Percentiles rank a stretch among this genome's conserved stretches.
phyloP scores from a whole-genome alignment of 2,797 vertebrate species.

The Pelochelys cantorii region DNA sequence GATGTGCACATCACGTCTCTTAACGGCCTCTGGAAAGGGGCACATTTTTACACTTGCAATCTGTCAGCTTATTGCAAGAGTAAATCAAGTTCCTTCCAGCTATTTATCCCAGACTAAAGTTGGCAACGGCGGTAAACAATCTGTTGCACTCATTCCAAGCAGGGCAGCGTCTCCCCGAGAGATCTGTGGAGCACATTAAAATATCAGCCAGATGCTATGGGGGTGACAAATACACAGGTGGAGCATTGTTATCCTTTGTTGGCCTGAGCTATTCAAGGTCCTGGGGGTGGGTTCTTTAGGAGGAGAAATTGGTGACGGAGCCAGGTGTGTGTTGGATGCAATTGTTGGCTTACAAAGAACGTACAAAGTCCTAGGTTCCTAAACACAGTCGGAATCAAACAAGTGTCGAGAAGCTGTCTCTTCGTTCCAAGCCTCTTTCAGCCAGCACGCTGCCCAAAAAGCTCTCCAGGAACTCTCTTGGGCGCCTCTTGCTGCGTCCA shows the following conservation, averaged over 20 bases:
- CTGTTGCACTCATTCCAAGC: background rate
- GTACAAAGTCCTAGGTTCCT: background rate
- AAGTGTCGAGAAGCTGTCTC: background rate
- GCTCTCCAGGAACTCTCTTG: background rate
- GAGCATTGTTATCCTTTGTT: background rate
- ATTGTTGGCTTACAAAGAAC: background rate
- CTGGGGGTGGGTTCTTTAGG: background rate
- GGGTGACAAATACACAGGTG: background rate
- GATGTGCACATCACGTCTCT: background rate
- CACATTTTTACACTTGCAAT: background rate
- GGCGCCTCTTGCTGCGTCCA: background rate
- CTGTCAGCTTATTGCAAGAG: background rate
- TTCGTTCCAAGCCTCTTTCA: background rate
- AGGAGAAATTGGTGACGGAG: background rate
- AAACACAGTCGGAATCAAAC: background rate
- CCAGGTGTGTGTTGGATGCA: background rate
- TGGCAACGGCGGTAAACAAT: background rate
- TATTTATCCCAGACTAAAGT: background rate
- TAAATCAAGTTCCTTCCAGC: background rate
- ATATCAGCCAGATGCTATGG: background rate
- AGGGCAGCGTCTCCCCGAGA: background rate
- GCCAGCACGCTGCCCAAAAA: background rate
- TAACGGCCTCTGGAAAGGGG: background rate
- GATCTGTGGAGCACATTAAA: background rate
- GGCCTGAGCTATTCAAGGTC: background rate